Evolutionary conservation across 2,888 invertebrate species (phyloP).

Genomic region (Microplitis manilae): DNA sequence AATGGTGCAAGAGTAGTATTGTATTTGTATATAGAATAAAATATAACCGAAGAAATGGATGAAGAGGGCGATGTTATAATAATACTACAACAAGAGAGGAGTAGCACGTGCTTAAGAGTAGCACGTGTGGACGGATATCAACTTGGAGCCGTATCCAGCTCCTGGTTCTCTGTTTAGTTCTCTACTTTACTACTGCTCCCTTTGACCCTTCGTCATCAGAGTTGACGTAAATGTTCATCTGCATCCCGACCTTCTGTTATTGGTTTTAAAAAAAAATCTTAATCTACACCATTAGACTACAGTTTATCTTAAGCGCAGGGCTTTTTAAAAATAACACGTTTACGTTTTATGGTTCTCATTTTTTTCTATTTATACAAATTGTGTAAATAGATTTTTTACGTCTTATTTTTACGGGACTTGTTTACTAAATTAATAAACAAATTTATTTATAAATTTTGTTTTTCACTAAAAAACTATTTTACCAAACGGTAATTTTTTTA

Average conservation of each 20-base stretch:
- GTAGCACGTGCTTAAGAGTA: constrained; percentile 17
- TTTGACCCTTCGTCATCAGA: constrained; percentile 20
- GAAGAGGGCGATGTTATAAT: constrained; percentile 1
- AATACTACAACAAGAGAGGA: not conserved
- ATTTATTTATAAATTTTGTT: not conserved
- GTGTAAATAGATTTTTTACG: not conserved
- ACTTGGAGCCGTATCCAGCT: not conserved
- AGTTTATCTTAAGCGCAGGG: not conserved
- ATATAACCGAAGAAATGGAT: not conserved
- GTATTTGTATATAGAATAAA: not conserved
- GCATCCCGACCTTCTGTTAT: not conserved
- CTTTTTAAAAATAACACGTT: not conserved
- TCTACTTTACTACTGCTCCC: not conserved
- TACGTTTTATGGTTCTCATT: not conserved
- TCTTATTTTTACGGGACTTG: not conserved
- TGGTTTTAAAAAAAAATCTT: not conserved
- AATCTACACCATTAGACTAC: not conserved
- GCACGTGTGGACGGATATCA: constrained; percentile 25
- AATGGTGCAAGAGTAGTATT: not conserved
- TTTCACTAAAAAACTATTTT: not conserved
- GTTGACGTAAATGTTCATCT: not conserved
- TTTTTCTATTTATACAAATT: not conserved
- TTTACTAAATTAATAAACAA: not conserved
- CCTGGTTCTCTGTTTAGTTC: not conserved
- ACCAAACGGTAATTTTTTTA: too few relatives aligned